phyloP scores from a whole-genome alignment of 2,113 vertebrate genomes.

The Aptenodytes patagonicus region DNA sequence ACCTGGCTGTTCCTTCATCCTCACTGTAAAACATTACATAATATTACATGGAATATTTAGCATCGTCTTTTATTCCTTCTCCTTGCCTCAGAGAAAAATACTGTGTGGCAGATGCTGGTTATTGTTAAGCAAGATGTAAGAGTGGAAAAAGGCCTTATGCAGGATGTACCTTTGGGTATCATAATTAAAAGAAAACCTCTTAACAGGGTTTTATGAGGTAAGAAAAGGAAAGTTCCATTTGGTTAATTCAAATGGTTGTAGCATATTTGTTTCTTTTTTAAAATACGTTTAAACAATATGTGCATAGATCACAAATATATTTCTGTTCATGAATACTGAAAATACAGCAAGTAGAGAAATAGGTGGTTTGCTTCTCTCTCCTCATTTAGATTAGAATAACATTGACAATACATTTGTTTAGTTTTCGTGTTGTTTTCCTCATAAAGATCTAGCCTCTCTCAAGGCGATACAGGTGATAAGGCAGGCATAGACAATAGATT shows the following conservation, averaged over 20 bases:
- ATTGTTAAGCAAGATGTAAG: neutral
- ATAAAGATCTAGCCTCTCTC: conserved; percentile 25
- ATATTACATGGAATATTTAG: neutral
- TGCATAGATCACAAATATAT: neutral
- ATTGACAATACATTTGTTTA: neutral
- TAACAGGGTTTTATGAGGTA: neutral
- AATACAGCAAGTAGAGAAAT: conserved; percentile 10
- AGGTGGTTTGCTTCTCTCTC: conserved; percentile 3
- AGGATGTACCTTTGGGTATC: neutral
- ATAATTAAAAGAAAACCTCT: neutral
- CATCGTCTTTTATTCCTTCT: neutral
- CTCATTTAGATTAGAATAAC: conserved; percentile 28
- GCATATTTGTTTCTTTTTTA: neutral
- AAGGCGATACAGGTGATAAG: conserved; percentile 54
- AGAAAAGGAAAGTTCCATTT: neutral
- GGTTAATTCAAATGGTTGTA: neutral
- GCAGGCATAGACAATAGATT: conserved; percentile 33
- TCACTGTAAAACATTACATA: neutral
- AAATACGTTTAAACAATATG: neutral
- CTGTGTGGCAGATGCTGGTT: neutral
- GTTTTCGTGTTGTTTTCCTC: conserved; percentile 53
- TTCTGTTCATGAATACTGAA: neutral
- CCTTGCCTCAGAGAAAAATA: neutral
- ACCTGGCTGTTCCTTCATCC: neutral
- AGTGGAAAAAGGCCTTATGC: neutral